phyloP scores from a whole-genome alignment of 2,113 vertebrate species.

The Triplophysa dalaica region DNA sequence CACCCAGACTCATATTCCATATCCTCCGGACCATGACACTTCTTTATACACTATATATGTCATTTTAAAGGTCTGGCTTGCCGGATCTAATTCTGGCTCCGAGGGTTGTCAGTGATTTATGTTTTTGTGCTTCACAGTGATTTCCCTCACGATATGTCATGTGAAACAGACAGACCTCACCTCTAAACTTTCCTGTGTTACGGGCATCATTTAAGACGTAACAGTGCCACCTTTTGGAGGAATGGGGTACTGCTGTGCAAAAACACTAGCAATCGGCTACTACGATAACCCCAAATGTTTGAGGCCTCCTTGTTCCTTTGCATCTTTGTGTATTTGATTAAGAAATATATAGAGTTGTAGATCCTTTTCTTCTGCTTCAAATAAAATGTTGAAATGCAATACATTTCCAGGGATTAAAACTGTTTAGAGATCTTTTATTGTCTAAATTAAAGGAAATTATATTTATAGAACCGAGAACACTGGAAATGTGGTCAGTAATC shows the following conservation, averaged over 20 bases:
- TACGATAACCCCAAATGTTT: neutral
- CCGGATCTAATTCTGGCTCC: constrained; percentile 17
- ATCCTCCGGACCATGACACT: neutral
- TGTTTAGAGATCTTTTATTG: too few relatives aligned
- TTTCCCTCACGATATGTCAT: constrained; percentile 15
- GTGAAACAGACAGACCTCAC: neutral
- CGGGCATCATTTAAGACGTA: constrained; percentile 13
- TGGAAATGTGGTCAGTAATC: too few relatives aligned
- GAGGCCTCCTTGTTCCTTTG: neutral
- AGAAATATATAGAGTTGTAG: too few relatives aligned
- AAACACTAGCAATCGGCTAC: neutral
- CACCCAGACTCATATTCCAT: constrained; percentile 10
- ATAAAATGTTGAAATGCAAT: too few relatives aligned
- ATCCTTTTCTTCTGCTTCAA: too few relatives aligned
- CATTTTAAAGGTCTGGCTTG: neutral
- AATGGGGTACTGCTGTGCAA: neutral
- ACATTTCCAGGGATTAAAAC: too few relatives aligned
- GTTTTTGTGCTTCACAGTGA: neutral
- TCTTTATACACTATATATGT: neutral
- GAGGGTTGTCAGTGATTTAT: constrained; percentile 15
- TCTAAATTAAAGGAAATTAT: too few relatives aligned
- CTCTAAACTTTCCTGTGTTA: neutral
- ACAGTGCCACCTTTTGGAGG: constrained; percentile 64
- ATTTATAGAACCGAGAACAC: too few relatives aligned
- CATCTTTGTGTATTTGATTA: neutral